These are phyloP conservation scores for Lasaia peninsularis DNA, from an alignment of 1,140 invertebrate species.

Conservation along the genomic window DNA sequence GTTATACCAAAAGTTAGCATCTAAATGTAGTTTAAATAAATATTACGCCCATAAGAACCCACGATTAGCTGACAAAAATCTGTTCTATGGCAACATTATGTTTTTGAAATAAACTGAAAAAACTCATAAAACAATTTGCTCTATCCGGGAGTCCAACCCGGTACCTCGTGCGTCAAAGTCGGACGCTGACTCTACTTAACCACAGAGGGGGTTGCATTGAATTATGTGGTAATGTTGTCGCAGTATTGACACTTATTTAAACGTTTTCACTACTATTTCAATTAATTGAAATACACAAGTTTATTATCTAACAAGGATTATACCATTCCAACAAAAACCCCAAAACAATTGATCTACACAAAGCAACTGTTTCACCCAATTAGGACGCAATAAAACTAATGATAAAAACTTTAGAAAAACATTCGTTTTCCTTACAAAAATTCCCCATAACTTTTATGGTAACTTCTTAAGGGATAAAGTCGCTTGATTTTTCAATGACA, in stretches of 20 bases:
- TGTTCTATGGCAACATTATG: too few species aligned
- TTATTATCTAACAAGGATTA: slow-evolving; percentile 3
- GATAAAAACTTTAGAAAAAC: slow-evolving; percentile 32
- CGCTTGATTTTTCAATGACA: slow-evolving; percentile 12
- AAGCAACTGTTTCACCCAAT: slow-evolving; percentile 51
- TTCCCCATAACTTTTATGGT: slow-evolving; percentile 8
- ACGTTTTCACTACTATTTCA: background rate
- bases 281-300: slow-evolving; percentile 1
- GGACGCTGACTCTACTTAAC: too few species aligned
- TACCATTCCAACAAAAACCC: slow-evolving; percentile 11
- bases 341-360: slow-evolving; percentile 17
- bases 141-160: too few species aligned
- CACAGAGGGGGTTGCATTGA: too few species aligned
- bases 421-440: slow-evolving; percentile 1
- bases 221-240: background rate
- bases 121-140: too few species aligned
- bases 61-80: too few species aligned
- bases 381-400: slow-evolving; percentile 47
- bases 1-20: too few species aligned
- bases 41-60: too few species aligned
- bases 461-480: slow-evolving; percentile 18
- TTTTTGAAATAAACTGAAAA: too few species aligned
- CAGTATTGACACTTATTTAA: background rate
- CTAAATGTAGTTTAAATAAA: too few species aligned
- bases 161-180: too few species aligned